Percentiles rank a stretch among this genome's conserved stretches.
Conservation (phyloP, 2,797 vertebrate genomes). For the Lagorchestes hirsutus region DNA sequence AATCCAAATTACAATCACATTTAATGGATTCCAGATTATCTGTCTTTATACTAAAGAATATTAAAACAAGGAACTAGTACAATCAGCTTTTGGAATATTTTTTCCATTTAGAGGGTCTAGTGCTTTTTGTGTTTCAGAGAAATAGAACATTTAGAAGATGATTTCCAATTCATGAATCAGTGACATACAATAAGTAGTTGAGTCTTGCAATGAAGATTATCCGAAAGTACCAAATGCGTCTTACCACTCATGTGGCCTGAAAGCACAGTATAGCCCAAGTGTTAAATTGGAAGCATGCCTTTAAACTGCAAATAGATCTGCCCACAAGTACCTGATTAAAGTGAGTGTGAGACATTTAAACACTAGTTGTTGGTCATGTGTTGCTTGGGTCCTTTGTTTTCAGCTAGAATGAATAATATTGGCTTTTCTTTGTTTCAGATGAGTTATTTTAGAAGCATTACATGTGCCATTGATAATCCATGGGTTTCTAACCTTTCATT, state of each 20-base stretch:
- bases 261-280: background rate
- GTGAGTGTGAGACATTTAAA: background rate
- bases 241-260: background rate
- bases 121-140: background rate
- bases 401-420: constrained; percentile 8
- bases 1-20: background rate
- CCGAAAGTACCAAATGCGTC: background rate
- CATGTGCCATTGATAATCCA: constrained; percentile 16
- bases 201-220: background rate
- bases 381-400: background rate
- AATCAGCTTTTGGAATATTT: background rate
- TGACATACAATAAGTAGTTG: background rate
- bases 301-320: background rate
- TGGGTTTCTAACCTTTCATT: constrained; percentile 46
- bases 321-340: background rate
- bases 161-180: background rate
- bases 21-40: background rate
- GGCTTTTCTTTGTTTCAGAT: constrained; percentile 27
- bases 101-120: background rate
- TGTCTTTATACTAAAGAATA: background rate
- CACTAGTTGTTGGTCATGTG: background rate
- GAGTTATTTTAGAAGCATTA: constrained; percentile 9
- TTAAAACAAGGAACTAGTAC: background rate
- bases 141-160: background rate
- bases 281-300: background rate